Base-by-base conservation (phyloP, 2,113 vertebrate genomes). In the Archilochus colubris region DNA sequence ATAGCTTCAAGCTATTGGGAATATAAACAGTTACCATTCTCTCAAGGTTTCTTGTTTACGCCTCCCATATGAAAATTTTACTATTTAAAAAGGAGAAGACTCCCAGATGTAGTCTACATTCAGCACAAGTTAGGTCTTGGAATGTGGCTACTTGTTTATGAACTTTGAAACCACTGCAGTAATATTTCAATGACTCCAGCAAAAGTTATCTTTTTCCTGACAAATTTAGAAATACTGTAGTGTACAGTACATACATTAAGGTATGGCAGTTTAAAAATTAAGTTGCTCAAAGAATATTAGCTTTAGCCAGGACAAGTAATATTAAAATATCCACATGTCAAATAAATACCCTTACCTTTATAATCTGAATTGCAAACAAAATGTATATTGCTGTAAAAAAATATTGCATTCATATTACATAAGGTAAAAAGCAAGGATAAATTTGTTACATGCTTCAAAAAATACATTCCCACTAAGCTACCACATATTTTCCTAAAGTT, bases 41-140 rank as follows among this genome's bases (percentile, higher is more conserved):
- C 81, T 48, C 57, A 36, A 81, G 73, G 25, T 84, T 94, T 91
- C 68, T 67, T 95, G 57, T 86, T 93, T 94, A 89, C 8, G 82
- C 27, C 25, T 88, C 15, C 33, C 62, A 33, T 75, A 91, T n/a
- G 74, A 91, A 81, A 74, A 92, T 40, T 54, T 74, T 51, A 58
- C 20, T 84, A 86, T 93, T 70, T 94, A 91, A 91, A 83, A 82
- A 78, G 57, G 19, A 66, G 62, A 63, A 75, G 33, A 43, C 70
- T 92, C 69, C 31, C 81, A 70, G 69, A 84, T 63, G 68, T 51
- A 77, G 83, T 25, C 24, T 48, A 53, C 33, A 23, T 78, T 78
- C 33, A 43, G 46, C 17, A 78, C 12, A 54, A 93, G 27, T 54
- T 50, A 43, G 83, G 10, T 54, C 14, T 63, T 61, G 38, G 28